These are phyloP conservation scores for Oncopeltus fasciatus DNA, from an alignment of 1,140 invertebrate species.

Conservation along the genomic window DNA sequence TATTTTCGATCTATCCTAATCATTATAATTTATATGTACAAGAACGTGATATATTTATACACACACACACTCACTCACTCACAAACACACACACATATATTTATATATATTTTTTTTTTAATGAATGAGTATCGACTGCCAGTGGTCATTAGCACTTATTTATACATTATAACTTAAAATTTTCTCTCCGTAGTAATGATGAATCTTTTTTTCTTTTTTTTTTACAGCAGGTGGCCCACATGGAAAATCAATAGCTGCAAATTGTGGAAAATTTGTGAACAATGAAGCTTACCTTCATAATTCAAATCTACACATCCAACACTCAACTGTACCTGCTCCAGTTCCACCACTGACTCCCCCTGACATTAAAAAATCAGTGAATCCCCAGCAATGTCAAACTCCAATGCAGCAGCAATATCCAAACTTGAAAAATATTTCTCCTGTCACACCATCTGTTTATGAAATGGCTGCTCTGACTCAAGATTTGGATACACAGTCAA, in stretches of 20 bases:
- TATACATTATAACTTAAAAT: too few relatives aligned
- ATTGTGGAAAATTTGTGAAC: constrained; percentile 16
- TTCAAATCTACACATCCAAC: constrained; percentile 13
- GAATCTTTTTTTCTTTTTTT: constrained; percentile 5
- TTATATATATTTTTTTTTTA: too few relatives aligned
- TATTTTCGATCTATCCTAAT: too few relatives aligned
- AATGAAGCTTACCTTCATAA: constrained; percentile 15
- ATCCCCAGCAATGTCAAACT: constrained; percentile 35
- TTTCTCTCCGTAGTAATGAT: too few relatives aligned
- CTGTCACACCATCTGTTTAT: constrained; percentile 74
- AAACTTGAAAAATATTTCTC: constrained; percentile 52
- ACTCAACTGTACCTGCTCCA: constrained; percentile 29
- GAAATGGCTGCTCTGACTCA: constrained; percentile 93
- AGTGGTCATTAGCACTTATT: too few relatives aligned
- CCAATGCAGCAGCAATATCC: constrained; percentile 45
- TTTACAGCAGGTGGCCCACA: constrained; percentile 17
- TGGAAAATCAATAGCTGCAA: constrained; percentile 11
- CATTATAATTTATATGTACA: too few relatives aligned
- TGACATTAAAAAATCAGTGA: constrained; percentile 18
- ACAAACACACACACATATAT: too few relatives aligned
- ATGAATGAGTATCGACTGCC: too few relatives aligned
- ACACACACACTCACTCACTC: too few relatives aligned
- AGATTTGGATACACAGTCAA: constrained; percentile 88
- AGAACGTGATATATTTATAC: too few relatives aligned
- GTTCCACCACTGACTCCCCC: constrained; percentile 31